Conservation (phyloP, 2,113 vertebrate genomes). For the Mastomys coucha region DNA sequence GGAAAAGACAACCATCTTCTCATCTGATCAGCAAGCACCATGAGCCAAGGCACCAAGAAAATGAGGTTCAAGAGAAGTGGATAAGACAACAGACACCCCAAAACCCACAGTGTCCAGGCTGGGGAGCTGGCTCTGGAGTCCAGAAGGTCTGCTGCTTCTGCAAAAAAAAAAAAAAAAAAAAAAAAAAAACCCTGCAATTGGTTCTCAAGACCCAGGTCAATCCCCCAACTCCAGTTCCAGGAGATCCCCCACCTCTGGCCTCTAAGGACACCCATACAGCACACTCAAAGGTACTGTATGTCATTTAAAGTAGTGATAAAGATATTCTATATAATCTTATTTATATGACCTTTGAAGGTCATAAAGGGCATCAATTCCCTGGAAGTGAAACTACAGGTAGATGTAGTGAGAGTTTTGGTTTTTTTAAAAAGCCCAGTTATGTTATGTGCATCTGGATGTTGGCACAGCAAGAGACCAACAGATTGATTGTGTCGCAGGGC, state of each 20-base stretch:
- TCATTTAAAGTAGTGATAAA: background rate
- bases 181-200: too few relatives aligned
- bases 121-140: background rate
- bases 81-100: background rate
- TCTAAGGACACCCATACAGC: background rate
- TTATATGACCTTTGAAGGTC: background rate
- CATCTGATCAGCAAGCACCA: too few relatives aligned
- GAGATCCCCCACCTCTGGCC: background rate
- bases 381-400: background rate
- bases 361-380: background rate
- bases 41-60: background rate
- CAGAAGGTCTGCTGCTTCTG: background rate
- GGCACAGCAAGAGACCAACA: background rate
- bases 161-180: too few relatives aligned
- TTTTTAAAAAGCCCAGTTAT: too few relatives aligned
- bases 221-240: background rate
- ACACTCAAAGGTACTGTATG: background rate
- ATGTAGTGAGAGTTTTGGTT: background rate
- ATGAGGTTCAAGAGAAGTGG: background rate
- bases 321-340: background rate
- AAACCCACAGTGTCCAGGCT: background rate
- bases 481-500: background rate
- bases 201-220: background rate
- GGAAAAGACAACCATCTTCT: background rate
- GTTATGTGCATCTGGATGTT: background rate